Conservation (phyloP, 2,888 invertebrate genomes). For the Sylvicola fuscatus region DNA sequence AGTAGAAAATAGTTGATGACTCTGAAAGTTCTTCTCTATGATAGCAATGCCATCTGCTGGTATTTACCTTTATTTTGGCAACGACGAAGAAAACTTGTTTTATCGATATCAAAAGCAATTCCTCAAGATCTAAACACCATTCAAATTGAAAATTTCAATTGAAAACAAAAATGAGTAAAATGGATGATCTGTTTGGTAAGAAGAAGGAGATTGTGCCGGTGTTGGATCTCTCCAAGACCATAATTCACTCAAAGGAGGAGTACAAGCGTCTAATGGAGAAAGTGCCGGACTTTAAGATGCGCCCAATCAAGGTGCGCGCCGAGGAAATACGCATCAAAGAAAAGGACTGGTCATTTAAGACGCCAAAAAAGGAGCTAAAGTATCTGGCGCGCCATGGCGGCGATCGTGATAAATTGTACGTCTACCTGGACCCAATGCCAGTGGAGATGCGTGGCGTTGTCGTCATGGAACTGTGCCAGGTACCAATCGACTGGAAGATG, state of each 20-base stretch:
- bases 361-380: slow-evolving; percentile 48
- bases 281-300: slow-evolving; percentile 77
- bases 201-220: slow-evolving; percentile 71
- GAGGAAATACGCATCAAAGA: slow-evolving; percentile 63
- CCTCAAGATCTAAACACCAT: too few species aligned
- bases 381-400: slow-evolving; percentile 21
- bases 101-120: too few species aligned
- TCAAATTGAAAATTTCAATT: too few species aligned
- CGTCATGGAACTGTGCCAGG: slow-evolving; percentile 47
- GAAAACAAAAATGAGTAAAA: slow-evolving; percentile 29
- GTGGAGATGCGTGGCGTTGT: slow-evolving; percentile 44
- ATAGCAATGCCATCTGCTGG: too few species aligned
- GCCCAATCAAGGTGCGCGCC: slow-evolving; percentile 55
- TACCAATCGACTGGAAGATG: slow-evolving; percentile 87
- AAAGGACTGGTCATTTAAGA: slow-evolving; percentile 51
- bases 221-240: slow-evolving; percentile 62
- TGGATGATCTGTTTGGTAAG: slow-evolving; percentile 67
- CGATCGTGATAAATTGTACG: slow-evolving; percentile 18
- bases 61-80: too few species aligned
- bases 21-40: too few species aligned
- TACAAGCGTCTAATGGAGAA: slow-evolving; percentile 64
- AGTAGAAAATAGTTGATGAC: too few species aligned
- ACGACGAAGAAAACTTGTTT: too few species aligned
- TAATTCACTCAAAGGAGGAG: slow-evolving; percentile 61
- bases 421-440: slow-evolving; percentile 56